Evolutionary conservation across 2,888 invertebrate genomes (phyloP), one percentile per base, ranked within the genome.

Genomic region (Crematogaster levior): DNA sequence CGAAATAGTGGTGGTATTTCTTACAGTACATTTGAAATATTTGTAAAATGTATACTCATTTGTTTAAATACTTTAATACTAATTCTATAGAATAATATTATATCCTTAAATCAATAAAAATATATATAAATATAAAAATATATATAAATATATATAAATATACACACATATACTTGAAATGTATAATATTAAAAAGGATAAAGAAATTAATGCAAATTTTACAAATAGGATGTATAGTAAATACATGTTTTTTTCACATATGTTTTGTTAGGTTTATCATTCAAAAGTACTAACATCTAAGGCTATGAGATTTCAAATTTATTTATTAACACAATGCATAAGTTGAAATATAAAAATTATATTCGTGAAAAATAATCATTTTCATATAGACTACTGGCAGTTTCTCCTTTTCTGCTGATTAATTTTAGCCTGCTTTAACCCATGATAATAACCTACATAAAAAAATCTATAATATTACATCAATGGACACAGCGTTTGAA

Each of bases 371-470:
- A 77, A 73, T 79, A 58, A 75, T 56, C 18, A 74, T 66, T 58
- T 21, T 12, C 5, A 43, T 82, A 53, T 84, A 68, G 70, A 72
- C 68, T 81, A 84, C 79, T 70, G 87, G 72, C 74, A 92, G 80
- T 92, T 92, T 84, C 90, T 92, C 70, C 89, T 90, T 43, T 89
- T 91, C 5, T 90, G 90, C 48, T 90, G 87, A 82, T 83, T 90
- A 60, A 77, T 88, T 80, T 89, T 91, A 1, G 91, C 91, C 81
- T 94, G 94, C 58, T 94, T 93, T 43, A 94, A 88, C 30, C 94
- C 94, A 53, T 94, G 93, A 87, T 94, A 94, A 73, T 93, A 94
- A 79, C 94, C 94, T 94, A 85, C 0, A 81, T 27, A 9, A 60
- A 56, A 60, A 21, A 48, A 40, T 37, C 2, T 24, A 3, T 21